Evolutionary conservation across 2,888 invertebrate species (phyloP).

Genomic region (Trachelus tabidus): DNA sequence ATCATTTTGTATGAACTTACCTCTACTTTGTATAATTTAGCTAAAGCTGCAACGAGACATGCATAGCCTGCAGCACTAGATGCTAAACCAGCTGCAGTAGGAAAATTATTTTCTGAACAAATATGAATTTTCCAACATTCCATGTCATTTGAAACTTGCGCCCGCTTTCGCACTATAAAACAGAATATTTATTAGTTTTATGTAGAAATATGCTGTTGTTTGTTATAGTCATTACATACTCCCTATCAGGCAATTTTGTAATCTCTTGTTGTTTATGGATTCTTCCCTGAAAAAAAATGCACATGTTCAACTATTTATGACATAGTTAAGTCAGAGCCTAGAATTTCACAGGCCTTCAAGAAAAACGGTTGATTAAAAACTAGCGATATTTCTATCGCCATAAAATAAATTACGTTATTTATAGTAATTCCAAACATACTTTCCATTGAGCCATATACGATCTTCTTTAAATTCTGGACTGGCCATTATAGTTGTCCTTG

Average conservation of each 20-base stretch:
- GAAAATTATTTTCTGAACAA: slow-evolving; percentile 96
- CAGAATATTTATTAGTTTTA: not conserved
- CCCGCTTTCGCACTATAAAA: slow-evolving; percentile 67
- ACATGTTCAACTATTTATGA: slow-evolving; percentile 4
- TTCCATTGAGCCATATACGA: slow-evolving; percentile 90
- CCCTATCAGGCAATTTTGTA: slow-evolving; percentile 81
- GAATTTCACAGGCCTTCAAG: not conserved
- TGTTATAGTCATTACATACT: slow-evolving; percentile 67
- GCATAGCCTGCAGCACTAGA: slow-evolving; percentile 99
- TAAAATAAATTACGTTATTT: slow-evolving; percentile 2
- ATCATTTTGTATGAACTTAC: slow-evolving; percentile 55
- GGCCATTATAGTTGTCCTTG: slow-evolving; percentile 88
- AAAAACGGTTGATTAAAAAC: not conserved
- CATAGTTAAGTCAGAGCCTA: not conserved
- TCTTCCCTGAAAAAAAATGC: slow-evolving; percentile 71
- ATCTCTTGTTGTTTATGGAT: slow-evolving; percentile 76
- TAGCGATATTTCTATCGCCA: not conserved
- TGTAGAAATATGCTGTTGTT: not conserved
- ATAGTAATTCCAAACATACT: slow-evolving; percentile 58
- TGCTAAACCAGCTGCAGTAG: slow-evolving; percentile 97
- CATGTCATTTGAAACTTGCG: slow-evolving; percentile 63
- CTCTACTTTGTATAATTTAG: slow-evolving; percentile 78
- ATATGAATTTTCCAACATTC: slow-evolving; percentile 81
- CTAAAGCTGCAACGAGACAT: slow-evolving; percentile 78
- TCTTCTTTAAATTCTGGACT: slow-evolving; percentile 79